Base-by-base conservation (phyloP, 2,797 vertebrate species). In the Melanotaenia parkinsoni region DNA sequence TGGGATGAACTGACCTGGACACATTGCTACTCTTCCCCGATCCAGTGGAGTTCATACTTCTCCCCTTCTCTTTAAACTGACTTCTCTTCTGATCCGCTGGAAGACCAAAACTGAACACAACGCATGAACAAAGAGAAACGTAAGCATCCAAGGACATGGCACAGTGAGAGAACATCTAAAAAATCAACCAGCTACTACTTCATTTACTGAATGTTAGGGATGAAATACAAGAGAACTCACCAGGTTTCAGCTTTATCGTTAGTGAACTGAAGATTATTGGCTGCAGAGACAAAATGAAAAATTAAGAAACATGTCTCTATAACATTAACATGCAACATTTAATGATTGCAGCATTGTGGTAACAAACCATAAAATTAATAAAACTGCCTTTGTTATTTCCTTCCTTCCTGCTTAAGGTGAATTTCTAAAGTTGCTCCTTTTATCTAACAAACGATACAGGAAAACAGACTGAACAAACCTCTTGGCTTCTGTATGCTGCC, bases 21-120 rank as follows among this genome's bases (percentile, higher is more conserved):
- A 99, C 96, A 0, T 96, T 98, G 20, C 96, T 99, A 94, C 98
- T 99, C 84, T 97, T 99, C 69, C 96, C 98, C 57, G 98, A 99
- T 58, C 98, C 97, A 0, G 96, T 97, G 3, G 98, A 99, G 92
- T 98, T 99, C 96, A 99, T 98, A 92, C 97, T 99, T 93, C 95
- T 94, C 64, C 95, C 96, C 70, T 94, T 96, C 88, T 98, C 96
- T 83, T 96, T 97, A 90, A 96, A 99, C 88, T 95, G 96, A 82
- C 92, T 94, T 89, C 98, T 95, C 90, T 93, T 97, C 83, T 97
- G 96, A 91, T 96, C 94, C 11, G 96, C 97, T 85, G 89, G 91
- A 45, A 96, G 95, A 89, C 90, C 93, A 92, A 91, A 92, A 61
- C 92, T 93, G 40, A 32, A 76, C 16, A 78, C 13, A 66, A 53